Evolutionary conservation across 2,113 vertebrate species (phyloP), one percentile per base, ranked within the genome.

Genomic region (Takifugu flavidus): DNA sequence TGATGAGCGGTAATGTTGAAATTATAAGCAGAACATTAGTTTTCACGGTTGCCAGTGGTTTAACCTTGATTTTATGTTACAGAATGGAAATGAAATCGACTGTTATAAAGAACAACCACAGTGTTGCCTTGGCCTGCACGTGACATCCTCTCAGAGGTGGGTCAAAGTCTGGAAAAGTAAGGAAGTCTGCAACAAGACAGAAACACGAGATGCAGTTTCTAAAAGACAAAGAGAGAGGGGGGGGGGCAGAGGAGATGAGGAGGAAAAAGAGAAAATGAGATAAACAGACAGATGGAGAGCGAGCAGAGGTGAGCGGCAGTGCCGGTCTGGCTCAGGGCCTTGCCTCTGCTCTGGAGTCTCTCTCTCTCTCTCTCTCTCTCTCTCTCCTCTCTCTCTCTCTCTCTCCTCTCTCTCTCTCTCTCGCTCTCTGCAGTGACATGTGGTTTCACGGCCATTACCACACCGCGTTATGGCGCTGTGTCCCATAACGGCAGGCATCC

Each of bases 391-490:
- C 79, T 79, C 74, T 83, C 77, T 77, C 67, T 56, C 73, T 65
- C 82, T 70, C 80, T 45, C 20, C 20, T 20, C 20, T 20, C 20
- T 20, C 79, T 78, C 74, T 76, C 79, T 79, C 74, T 83, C 77
- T 77, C 67, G 53, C 73, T 65, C 82, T 70, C 80, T 45, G 71
- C 75, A 70, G 79, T 79, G 86, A 83, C 79, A 82, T 87, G 88
- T 76, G 87, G 84, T 87, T 89, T 87, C 81, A 82, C 74, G 60
- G 86, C 80, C 78, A 83, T 87, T 80, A 86, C 78, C 74, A 59
- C 78, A 77, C 72, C 54, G 72, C 88, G 78, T 81, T 83, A 82
- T 70, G 78, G 74, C 67, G 74, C 67, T 64, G 69, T 57, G 79
- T 77, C 82, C 82, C 74, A 81, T 85, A 84, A 86, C 84, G 83